Evolutionary conservation across 1,140 invertebrate genomes (phyloP), one percentile per base, ranked within the genome.

Genomic region (Triops longicaudatus): DNA sequence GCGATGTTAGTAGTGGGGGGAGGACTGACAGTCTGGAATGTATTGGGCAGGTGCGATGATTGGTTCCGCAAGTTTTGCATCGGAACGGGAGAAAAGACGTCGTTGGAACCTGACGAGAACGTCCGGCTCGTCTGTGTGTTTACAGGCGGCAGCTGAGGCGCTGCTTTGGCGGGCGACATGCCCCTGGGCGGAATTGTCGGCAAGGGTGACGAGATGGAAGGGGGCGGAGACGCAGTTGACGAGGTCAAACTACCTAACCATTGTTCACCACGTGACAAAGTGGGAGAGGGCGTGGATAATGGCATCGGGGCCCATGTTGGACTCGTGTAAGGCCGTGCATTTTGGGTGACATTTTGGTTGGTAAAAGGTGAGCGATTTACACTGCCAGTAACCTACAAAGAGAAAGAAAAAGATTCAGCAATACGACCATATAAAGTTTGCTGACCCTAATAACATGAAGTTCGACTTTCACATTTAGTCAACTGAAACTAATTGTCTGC

Each of bases 221-320:
- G 27, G 79, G 80, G 78, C 73, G 76, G 72, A 43, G 80, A 78
- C 71, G 86, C 84, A 78, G 83, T 78, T 81, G 84, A 76, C 84
- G 88, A 86, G 31, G 90, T 89, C 74, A 92, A 88, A 75, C 90
- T 89, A 7, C 91, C 91, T 72, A 93, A 81, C 91, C 91, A 92
- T 80, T 92, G 91, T 74, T 93, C 91, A 0, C 90, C 90, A 83
- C 88, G 90, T 1, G 91, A 80, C 78, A 81, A 41, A 80, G 78
- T 27, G 81, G 79, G 0, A 81, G 81, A 0, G 79, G 78, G 17
- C n/a, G 78, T 3, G 78, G 78, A 78, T 80, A 82, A 26, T 83
- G 79, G 9, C 82, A 83, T 26, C 83, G 76, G 81, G 37, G 26
- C 5, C 31, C 43, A 50, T n/a, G 27, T 26, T 22, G 27, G 26